phyloP scores from a whole-genome alignment of 2,888 invertebrate species.

The Ashinkailepas kermadecensis region DNA sequence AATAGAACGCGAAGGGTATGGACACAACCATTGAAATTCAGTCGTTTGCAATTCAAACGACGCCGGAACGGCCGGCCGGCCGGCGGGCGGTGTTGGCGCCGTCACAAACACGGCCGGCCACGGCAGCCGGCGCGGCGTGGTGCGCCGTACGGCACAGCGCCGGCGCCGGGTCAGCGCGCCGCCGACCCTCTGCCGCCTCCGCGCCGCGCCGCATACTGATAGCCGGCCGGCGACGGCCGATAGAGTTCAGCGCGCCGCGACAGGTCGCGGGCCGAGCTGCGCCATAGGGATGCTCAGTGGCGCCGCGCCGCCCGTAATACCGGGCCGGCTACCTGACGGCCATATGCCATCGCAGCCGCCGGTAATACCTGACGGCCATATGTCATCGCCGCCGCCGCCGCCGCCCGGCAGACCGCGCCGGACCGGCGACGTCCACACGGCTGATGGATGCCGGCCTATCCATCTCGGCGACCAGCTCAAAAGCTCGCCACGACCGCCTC shows the following conservation, averaged over 20 bases:
- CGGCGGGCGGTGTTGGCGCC: slow-evolving; percentile 1
- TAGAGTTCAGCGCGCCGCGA: not conserved
- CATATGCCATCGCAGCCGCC: not conserved
- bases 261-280: too few relatives aligned
- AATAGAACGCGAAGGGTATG: slow-evolving; percentile 21
- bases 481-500: not conserved
- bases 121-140: not conserved
- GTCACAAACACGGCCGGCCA: not conserved
- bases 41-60: slow-evolving; percentile 21
- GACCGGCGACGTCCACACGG: not conserved
- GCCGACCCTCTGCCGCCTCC: too few relatives aligned
- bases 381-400: not conserved
- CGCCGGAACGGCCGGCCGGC: not conserved
- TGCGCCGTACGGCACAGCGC: too few relatives aligned
- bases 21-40: slow-evolving; percentile 18
- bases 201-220: slow-evolving; percentile 13
- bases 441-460: not conserved
- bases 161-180: too few relatives aligned
- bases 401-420: not conserved
- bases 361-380: not conserved
- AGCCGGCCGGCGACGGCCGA: not conserved
- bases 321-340: too few relatives aligned
- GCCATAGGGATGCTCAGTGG: too few relatives aligned
- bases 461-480: not conserved
- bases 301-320: too few relatives aligned